A percentile compares a stretch with the other conserved stretches of the same genome.
Evolutionary conservation across 2,797 vertebrate species (phyloP).

Genomic region (Hyperoplus immaculatus): DNA sequence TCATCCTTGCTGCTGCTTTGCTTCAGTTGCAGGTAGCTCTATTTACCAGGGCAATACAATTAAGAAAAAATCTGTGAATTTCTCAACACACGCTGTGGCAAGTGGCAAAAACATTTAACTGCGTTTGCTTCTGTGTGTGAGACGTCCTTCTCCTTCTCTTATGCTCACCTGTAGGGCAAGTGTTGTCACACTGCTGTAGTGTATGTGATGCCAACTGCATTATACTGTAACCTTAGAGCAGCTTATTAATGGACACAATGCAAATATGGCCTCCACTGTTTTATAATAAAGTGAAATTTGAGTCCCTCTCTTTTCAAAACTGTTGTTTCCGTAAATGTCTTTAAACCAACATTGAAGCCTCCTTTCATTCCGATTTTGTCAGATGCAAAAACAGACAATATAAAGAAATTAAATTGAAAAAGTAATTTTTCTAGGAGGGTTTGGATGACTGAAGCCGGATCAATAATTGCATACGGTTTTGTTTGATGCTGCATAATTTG

Average conservation of each 20-base stretch:
- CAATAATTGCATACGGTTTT: neutral
- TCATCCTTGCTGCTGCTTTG: slow-evolving; percentile 10
- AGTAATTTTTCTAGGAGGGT: neutral
- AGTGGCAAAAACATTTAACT: neutral
- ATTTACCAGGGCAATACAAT: neutral
- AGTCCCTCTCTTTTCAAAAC: slow-evolving; percentile 36
- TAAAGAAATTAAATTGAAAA: neutral
- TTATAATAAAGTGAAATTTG: slow-evolving; percentile 66
- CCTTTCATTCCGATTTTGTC: neutral
- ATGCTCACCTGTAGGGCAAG: slow-evolving; percentile 21
- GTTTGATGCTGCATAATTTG: neutral
- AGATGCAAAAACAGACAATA: neutral
- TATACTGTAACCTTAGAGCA: slow-evolving; percentile 34
- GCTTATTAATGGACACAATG: slow-evolving; percentile 45
- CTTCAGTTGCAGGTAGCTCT: neutral
- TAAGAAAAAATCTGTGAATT: neutral
- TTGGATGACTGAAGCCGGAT: neutral
- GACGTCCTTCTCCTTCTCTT: neutral
- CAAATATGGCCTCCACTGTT: slow-evolving; percentile 39
- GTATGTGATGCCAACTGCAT: slow-evolving; percentile 33
- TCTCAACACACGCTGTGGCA: neutral
- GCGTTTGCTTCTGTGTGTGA: neutral
- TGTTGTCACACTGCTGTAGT: slow-evolving; percentile 23
- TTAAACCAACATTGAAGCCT: neutral
- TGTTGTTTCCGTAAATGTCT: neutral